These are phyloP conservation scores for Sorex araneus DNA, from an alignment of 2,113 vertebrate species.

Conservation along the genomic window DNA sequence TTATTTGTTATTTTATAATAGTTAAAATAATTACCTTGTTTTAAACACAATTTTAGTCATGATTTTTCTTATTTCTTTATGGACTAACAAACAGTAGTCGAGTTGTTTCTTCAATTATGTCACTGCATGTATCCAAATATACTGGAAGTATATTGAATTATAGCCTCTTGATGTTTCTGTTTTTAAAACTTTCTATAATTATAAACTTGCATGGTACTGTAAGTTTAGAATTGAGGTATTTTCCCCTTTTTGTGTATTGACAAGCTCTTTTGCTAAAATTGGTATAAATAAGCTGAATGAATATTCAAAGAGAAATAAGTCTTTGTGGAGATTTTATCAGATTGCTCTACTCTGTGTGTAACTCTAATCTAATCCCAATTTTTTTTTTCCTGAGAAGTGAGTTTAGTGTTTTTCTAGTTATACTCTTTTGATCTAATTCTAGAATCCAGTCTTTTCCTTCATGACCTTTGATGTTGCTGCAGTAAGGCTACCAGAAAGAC, in stretches of 20 bases:
- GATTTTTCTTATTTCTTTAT: constrained; percentile 80
- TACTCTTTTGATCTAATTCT: neutral
- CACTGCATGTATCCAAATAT: constrained; percentile 65
- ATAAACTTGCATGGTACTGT: constrained; percentile 41
- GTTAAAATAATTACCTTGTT: constrained; percentile 83
- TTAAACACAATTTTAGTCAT: constrained; percentile 80
- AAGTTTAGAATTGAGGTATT: neutral
- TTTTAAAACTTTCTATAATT: constrained; percentile 66
- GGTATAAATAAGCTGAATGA: neutral
- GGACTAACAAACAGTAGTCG: constrained; percentile 71
- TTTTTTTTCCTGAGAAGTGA: neutral
- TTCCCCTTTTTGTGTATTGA: constrained; percentile 30
- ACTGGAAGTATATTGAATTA: constrained; percentile 68
- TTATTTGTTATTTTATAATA: constrained; percentile 85
- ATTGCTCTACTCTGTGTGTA: neutral
- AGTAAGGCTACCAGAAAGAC: neutral
- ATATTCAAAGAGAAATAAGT: neutral
- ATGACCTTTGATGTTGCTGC: neutral
- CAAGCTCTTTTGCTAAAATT: neutral
- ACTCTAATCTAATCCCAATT: neutral
- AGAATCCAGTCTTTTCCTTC: neutral
- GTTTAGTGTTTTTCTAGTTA: neutral
- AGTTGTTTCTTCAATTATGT: constrained; percentile 74
- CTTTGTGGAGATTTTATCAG: neutral
- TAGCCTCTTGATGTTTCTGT: constrained; percentile 63